Evolutionary conservation across 2,113 vertebrate species (phyloP).

Genomic region (Onychostruthus taczanowskii): DNA sequence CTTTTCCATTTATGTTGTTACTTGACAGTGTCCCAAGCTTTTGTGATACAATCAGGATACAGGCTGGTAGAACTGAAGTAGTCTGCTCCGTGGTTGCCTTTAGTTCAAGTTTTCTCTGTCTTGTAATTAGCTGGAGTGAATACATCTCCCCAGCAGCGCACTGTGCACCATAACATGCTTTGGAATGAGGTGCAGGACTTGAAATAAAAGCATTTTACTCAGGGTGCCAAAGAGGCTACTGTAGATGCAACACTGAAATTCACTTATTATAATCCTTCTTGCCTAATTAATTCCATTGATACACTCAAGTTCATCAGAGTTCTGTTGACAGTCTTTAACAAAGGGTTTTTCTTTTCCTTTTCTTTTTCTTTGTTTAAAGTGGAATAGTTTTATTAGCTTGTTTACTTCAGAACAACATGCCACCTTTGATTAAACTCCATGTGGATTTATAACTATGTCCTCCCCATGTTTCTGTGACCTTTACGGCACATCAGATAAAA

Average conservation of each 20-base stretch:
- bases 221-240: constrained; percentile 49
- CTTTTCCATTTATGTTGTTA: not conserved
- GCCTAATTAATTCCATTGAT: constrained; percentile 74
- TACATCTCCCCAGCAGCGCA: constrained; percentile 42
- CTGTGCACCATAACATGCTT: constrained; percentile 24
- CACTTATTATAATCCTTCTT: constrained; percentile 62
- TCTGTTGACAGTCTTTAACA: constrained; percentile 67
- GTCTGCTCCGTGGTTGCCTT: constrained; percentile 50
- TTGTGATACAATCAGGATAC: not conserved
- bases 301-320: constrained; percentile 51
- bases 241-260: constrained; percentile 57
- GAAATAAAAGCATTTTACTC: constrained; percentile 48
- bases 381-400: constrained; percentile 72
- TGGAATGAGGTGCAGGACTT: constrained; percentile 27
- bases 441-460: constrained; percentile 76
- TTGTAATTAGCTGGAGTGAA: constrained; percentile 70
- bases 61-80: constrained; percentile 37
- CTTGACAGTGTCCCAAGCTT: constrained; percentile 25
- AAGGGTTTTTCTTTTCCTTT: constrained; percentile 25
- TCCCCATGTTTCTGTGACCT: constrained; percentile 72
- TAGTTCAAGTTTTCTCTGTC: constrained; percentile 46
- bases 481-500: constrained; percentile 77
- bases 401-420: constrained; percentile 70
- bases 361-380: constrained; percentile 26
- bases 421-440: constrained; percentile 80